Base-by-base conservation (phyloP, 1,140 invertebrate species). In the Tenebrio molitor region DNA sequence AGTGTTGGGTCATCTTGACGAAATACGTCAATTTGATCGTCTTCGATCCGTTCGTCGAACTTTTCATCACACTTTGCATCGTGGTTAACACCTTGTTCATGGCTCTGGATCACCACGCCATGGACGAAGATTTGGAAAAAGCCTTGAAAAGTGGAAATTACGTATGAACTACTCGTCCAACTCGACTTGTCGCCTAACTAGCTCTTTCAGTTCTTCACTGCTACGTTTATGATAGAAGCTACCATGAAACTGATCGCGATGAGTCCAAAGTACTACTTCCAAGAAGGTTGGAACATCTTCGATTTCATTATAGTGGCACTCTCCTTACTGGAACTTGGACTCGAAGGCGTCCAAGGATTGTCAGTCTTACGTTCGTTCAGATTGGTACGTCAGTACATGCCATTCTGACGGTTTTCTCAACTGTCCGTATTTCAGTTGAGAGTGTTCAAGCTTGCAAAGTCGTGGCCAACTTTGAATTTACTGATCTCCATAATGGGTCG, bases 391-490 rank as follows among this genome's bases (percentile, higher is more conserved):
- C 75, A 77, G 65, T 21, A 23, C 7, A 12, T 68, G 1, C 16
- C 2, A 6, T 50, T 3, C 6, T 14, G 8, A 39, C 41, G 44
- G 25, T 69, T 5, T 78, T 74, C 0, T 44, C 16, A 4, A 15
- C 44, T 19, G 1, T 62, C 25, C 25, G 65, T 77, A 84, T 90
- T 89, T 79, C 87, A 98, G 97, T 88, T 99, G 75, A 91, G 97
- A 89, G 97, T 99, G 81, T 99, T 99, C 90, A 99, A 99, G 91
- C 88, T 99, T 84, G 97, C 97, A 74, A 99, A 98, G 88, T 99
- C 97, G 68, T 99, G 97, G 97, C 97, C 96, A 78, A 98, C 97
- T 70, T 88, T 99, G 82, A 99, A 99, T 88, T 91, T 98, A 86
- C 90, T 99, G 77, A 98, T 99, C 84, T 97, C 96, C 80, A 99